Evolutionary conservation across 1,140 invertebrate species (phyloP), one percentile per base, ranked within the genome.

Genomic region (Drosophila prosaltans): DNA sequence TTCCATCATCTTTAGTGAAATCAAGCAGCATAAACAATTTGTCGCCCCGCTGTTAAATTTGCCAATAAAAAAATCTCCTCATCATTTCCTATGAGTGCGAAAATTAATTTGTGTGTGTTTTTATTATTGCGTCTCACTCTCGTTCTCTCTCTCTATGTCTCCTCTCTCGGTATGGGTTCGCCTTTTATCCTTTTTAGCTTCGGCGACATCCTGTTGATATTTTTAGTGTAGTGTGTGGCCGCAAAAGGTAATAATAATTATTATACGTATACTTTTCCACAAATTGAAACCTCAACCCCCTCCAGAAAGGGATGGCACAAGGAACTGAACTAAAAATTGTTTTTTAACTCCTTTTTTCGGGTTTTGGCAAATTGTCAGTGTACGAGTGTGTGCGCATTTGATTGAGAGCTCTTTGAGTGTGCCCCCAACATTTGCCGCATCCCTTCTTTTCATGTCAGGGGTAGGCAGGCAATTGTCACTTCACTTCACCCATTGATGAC

Each of bases 21-120:
- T 89, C 84, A 80, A 89, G 69, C 74, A 80, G 70, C 73, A 90
- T 81, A 81, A 90, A 88, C 72, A 89, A 89, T 81, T 84, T 79
- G 80, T 80, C 67, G 66, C 67, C 84, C 84, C 41, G 81, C 84
- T 89, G 84, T 66, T 89, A 63, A 67, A 74, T 65, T 73, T 65
- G 63, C 73, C 72, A 81, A 89, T 89, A 84, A 89, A 89, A 80
- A 89, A 89, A 88, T 88, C 79, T 76, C 82, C 69, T 72, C 71
- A 64, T 45, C 41, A 64, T 43, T 73, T 54, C 61, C 45, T 63
- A 69, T 48, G 68, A 58, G 62, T 43, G 73, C 71, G 66, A 65
- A 78, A 85, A 85, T 77, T 81, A 81, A 85, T 85, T 85, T 73
- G 65, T 72, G 63, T 51, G 45, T 36, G 6, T 80, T 84, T 58